phyloP scores from a whole-genome alignment of 2,797 vertebrate species.

The Amazonetta brasiliensis region DNA sequence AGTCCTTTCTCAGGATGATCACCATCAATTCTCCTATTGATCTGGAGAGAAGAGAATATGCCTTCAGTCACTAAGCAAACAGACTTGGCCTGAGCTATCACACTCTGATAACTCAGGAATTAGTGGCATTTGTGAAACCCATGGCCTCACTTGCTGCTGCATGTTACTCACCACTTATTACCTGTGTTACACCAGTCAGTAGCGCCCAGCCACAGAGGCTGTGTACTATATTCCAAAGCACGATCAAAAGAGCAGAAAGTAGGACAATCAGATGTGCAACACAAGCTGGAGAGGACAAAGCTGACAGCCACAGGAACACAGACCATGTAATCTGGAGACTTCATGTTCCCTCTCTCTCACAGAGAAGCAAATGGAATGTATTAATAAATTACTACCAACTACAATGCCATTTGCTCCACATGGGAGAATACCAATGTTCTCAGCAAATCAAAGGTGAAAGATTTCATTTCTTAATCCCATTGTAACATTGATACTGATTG shows the following conservation, averaged over 20 bases:
- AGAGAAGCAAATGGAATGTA: background rate
- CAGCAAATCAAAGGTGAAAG: background rate
- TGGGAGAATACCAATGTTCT: background rate
- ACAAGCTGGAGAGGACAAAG: background rate
- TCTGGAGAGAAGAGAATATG: background rate
- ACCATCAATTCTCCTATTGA: background rate
- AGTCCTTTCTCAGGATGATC: background rate
- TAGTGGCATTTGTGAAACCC: background rate
- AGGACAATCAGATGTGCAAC: background rate
- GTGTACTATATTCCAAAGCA: background rate
- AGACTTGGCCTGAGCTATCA: background rate
- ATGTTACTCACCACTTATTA: background rate
- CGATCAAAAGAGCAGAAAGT: background rate
- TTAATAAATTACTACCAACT: background rate
- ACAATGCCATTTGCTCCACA: background rate
- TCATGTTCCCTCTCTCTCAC: background rate
- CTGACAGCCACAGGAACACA: background rate
- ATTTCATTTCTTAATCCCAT: background rate
- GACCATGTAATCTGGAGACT: background rate
- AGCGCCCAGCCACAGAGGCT: background rate
- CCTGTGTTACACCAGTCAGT: background rate
- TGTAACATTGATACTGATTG: background rate
- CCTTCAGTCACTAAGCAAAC: background rate
- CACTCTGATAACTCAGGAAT: background rate
- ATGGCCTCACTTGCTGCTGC: background rate